phyloP scores from a whole-genome alignment of 2,113 vertebrate genomes.

The Epinephelus cyanopodus region DNA sequence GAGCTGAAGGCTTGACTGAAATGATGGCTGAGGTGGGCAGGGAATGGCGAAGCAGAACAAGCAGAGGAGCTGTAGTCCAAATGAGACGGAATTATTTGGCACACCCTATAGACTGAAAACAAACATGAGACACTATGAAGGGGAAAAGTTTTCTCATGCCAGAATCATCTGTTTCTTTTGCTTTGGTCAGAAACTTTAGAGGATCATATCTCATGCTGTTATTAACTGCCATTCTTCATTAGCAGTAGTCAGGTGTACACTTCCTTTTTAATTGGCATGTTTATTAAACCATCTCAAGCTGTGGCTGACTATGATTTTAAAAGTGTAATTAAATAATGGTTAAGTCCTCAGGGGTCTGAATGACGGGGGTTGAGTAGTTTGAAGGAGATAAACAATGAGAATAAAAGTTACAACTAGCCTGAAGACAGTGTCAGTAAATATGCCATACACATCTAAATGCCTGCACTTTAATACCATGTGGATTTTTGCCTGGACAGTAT shows the following conservation, averaged over 20 bases:
- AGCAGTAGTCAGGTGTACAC: constrained; percentile 19
- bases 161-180: constrained; percentile 1
- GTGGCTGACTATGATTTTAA: constrained; percentile 23
- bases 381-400: neutral
- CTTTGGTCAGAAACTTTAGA: constrained; percentile 8
- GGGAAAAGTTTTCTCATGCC: too few species aligned
- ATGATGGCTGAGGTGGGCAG: too few species aligned
- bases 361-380: neutral
- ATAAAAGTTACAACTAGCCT: neutral
- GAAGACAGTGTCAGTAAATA: neutral
- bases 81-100: too few species aligned
- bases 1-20: too few species aligned
- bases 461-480: neutral
- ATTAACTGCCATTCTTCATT: constrained; percentile 13
- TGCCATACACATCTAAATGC: neutral
- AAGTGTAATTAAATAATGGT: constrained; percentile 62
- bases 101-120: too few species aligned
- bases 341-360: constrained; percentile 25
- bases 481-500: neutral
- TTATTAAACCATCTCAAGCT: constrained; percentile 37
- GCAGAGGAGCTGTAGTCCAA: too few species aligned
- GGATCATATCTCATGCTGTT: constrained; percentile 13
- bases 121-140: too few species aligned
- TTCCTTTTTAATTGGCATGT: constrained; percentile 43
- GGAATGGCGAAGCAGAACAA: too few species aligned